Conservation (phyloP, 1,140 invertebrate species). For the Drosophila truncata region DNA sequence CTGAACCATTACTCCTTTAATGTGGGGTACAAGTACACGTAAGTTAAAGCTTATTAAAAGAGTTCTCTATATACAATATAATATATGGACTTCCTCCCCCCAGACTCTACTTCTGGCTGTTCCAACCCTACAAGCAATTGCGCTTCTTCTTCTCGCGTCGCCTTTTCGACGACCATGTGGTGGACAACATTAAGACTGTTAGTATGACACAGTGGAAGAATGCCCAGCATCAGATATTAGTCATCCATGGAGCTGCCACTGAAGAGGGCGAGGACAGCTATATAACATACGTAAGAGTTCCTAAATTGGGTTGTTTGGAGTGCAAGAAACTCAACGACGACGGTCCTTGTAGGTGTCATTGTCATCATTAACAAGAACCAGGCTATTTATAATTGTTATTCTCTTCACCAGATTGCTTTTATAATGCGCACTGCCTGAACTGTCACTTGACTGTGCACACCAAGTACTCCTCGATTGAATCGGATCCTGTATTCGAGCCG, state of each 20-base stretch:
- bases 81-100: not conserved
- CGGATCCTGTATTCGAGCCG: conserved; percentile 79
- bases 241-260: conserved; percentile 86
- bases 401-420: conserved; percentile 70
- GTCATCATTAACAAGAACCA: not conserved
- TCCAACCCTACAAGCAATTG: conserved; percentile 78
- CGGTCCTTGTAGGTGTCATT: conserved; percentile 64
- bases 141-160: conserved; percentile 84
- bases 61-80: not conserved
- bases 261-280: conserved; percentile 84
- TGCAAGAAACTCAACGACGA: conserved; percentile 82
- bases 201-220: conserved; percentile 88
- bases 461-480: conserved; percentile 82
- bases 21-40: conserved; percentile 84
- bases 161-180: conserved; percentile 87
- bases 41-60: not conserved
- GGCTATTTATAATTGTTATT: not conserved
- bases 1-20: conserved; percentile 81
- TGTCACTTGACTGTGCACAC: conserved; percentile 85
- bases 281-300: conserved; percentile 84
- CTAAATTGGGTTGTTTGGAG: conserved; percentile 84
- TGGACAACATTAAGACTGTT: conserved; percentile 87
- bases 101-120: conserved; percentile 84
- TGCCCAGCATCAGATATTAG: conserved; percentile 86
- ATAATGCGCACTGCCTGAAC: conserved; percentile 78